Evolutionary conservation across 1,140 invertebrate species (phyloP).

Genomic region (Drosophila arizonae): DNA sequence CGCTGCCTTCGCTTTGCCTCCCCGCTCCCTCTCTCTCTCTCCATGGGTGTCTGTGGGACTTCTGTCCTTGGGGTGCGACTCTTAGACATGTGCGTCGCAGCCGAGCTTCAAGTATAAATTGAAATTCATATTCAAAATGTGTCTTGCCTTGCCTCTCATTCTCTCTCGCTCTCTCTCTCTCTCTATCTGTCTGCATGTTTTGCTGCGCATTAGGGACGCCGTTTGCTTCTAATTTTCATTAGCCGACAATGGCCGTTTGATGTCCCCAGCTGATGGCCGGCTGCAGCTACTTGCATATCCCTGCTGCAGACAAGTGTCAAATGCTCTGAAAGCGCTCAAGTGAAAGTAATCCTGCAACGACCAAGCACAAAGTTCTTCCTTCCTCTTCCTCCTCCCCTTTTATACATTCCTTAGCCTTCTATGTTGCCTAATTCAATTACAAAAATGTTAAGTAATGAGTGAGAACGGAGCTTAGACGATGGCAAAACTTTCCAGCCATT

Average conservation of each 20-base stretch:
- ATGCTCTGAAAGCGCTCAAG: slow-evolving; percentile 66
- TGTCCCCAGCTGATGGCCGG: slow-evolving; percentile 40
- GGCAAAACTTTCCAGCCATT: slow-evolving; percentile 15
- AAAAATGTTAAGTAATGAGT: slow-evolving; percentile 28
- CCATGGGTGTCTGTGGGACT: slow-evolving; percentile 28
- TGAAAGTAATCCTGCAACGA: slow-evolving; percentile 68
- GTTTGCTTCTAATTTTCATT: slow-evolving; percentile 70
- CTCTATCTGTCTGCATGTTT: not conserved
- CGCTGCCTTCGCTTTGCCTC: no score
- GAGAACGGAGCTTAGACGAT: slow-evolving; percentile 1
- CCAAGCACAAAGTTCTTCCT: not conserved
- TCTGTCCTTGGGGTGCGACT: slow-evolving; percentile 65
- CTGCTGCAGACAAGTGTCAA: slow-evolving; percentile 51
- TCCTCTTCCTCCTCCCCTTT: not conserved
- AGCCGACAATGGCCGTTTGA: slow-evolving; percentile 46
- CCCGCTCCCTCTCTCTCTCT: no score
- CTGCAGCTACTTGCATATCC: slow-evolving; percentile 8
- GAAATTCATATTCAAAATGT: slow-evolving; percentile 74
- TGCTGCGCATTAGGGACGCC: slow-evolving; percentile 54
- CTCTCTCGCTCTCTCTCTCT: slow-evolving; percentile 8
- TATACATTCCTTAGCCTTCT: slow-evolving; percentile 25
- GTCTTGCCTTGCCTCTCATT: not conserved
- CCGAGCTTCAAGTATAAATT: slow-evolving; percentile 51
- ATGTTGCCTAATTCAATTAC: slow-evolving; percentile 75
- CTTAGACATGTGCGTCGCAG: slow-evolving; percentile 68